These are phyloP conservation scores for Cerceris ruficornis DNA, from an alignment of 2,888 invertebrate genomes.

Conservation along the genomic window DNA sequence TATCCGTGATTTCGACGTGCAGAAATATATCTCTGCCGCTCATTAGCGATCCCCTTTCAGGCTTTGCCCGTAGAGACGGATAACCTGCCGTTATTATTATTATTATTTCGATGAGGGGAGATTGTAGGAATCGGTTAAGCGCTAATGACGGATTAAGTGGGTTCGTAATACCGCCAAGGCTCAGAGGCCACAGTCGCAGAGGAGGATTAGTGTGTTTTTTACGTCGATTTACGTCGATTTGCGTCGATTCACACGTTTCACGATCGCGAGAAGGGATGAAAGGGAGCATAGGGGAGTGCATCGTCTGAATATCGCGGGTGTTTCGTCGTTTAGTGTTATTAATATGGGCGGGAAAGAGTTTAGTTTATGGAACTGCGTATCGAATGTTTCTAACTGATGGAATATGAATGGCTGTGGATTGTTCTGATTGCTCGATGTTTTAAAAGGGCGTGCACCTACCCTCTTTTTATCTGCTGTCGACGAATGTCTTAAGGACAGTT, in stretches of 20 bases:
- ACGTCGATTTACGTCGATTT: too few species aligned
- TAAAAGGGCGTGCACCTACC: too few species aligned
- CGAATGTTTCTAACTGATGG: neutral
- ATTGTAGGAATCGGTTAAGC: conserved; percentile 8
- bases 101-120: neutral
- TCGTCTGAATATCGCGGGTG: too few species aligned
- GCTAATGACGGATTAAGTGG: conserved; percentile 34
- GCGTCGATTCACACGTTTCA: too few species aligned
- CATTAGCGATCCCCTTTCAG: conserved; percentile 8
- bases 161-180: conserved; percentile 16
- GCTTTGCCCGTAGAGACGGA: conserved; percentile 5
- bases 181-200: neutral
- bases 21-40: conserved; percentile 11
- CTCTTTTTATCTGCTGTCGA: too few species aligned
- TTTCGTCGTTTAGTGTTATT: too few species aligned
- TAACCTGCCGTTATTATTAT: conserved; percentile 5
- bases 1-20: neutral
- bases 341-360: neutral
- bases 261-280: too few species aligned
- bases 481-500: too few species aligned
- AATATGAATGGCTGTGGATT: neutral
- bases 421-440: neutral
- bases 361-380: too few species aligned
- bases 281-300: too few species aligned
- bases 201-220: neutral